Evolutionary conservation across 2,113 vertebrate species (phyloP).

Genomic region (Notechis scutatus): DNA sequence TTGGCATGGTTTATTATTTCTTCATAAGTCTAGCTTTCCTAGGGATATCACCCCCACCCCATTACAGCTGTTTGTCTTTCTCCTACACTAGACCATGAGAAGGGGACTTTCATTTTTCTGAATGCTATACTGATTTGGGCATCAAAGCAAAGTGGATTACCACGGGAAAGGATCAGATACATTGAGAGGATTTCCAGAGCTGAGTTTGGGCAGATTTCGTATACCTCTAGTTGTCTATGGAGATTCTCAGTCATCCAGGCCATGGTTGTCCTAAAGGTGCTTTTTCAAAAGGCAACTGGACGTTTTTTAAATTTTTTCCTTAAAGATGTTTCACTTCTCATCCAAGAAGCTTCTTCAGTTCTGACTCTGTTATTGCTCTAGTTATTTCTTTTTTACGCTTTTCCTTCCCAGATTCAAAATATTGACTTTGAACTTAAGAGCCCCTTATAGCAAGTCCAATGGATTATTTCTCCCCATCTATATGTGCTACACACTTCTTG

Average conservation of each 20-base stretch:
- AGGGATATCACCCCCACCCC: not conserved
- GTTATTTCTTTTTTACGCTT: not conserved
- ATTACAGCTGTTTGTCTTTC: not conserved
- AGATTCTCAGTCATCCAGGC: not conserved
- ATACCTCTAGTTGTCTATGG: not conserved
- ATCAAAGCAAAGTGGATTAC: not conserved
- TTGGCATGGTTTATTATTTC: not conserved
- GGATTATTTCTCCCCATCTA: not conserved
- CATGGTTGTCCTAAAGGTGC: not conserved
- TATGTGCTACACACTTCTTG: not conserved
- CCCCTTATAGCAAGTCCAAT: not conserved
- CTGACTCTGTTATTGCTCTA: not conserved
- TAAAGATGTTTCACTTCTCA: not conserved
- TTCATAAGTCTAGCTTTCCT: not conserved
- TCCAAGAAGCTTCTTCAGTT: not conserved
- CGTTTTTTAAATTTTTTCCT: not conserved
- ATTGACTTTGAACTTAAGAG: not conserved
- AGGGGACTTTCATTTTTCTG: not conserved
- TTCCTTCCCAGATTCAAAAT: not conserved
- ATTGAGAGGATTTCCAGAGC: not conserved
- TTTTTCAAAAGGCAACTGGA: not conserved
- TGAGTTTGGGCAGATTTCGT: not conserved
- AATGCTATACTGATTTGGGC: not conserved
- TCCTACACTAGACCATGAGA: not conserved
- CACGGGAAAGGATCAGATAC: not conserved